Evolutionary conservation across 2,113 vertebrate species (phyloP).

Genomic region (Hassar affinis): DNA sequence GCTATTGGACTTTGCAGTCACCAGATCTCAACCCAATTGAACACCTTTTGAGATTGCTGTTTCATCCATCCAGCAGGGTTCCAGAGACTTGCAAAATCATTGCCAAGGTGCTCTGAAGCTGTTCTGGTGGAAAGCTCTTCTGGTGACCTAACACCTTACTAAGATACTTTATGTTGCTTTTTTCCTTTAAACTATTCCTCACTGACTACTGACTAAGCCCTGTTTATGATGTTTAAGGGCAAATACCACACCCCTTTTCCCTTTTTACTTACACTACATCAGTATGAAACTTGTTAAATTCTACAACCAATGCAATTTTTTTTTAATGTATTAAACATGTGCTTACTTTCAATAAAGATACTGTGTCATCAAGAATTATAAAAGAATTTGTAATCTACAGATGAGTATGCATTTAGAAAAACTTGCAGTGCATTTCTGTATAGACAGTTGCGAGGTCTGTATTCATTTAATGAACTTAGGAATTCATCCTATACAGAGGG

Average conservation of each 20-base stretch:
- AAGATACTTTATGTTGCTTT: no score
- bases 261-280: not conserved
- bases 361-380: not conserved
- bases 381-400: not conserved
- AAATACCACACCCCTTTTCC: not conserved
- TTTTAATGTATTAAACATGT: not conserved
- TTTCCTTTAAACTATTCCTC: no score
- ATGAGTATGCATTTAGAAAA: not conserved
- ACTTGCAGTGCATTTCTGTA: not conserved
- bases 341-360: not conserved
- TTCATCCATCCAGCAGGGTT: no score
- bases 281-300: not conserved
- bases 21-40: no score
- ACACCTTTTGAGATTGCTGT: no score
- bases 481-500: not conserved
- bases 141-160: no score
- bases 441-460: not conserved
- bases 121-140: no score
- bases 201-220: not conserved
- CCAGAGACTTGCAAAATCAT: not conserved
- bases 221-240: not conserved
- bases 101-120: no score
- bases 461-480: not conserved
- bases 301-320: not conserved
- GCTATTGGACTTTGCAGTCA: no score